Evolutionary conservation across 2,888 invertebrate genomes (phyloP).

Genomic region (Hydraecia micacea): DNA sequence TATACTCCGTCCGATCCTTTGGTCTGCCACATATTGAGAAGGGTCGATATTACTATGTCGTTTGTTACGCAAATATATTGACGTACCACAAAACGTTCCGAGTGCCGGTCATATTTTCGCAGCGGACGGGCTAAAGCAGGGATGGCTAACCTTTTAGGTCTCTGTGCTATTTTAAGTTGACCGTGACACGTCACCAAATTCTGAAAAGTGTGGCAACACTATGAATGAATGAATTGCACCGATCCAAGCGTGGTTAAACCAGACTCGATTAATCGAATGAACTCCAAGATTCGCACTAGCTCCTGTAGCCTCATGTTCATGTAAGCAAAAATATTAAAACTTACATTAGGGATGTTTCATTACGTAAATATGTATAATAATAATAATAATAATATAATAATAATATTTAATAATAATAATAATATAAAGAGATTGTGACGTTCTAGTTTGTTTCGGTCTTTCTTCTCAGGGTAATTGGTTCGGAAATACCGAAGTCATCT

Average conservation of each 20-base stretch:
- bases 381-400: no score
- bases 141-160: slow-evolving; percentile 16
- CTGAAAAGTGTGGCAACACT: background rate
- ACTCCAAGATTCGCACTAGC: no score
- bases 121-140: slow-evolving; percentile 38
- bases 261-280: no score
- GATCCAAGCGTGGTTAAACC: no score
- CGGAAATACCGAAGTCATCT: background rate
- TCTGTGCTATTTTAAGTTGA: slow-evolving; percentile 26
- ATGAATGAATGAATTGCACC: no score
- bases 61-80: slow-evolving; percentile 62
- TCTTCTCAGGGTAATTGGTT: no score
- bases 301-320: no score
- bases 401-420: no score
- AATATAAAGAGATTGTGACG: no score
- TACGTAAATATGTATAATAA: background rate
- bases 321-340: background rate
- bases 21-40: slow-evolving; percentile 63
- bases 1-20: slow-evolving; percentile 44
- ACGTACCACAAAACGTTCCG: slow-evolving; percentile 48
- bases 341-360: background rate
- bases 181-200: background rate
- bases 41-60: slow-evolving; percentile 63
- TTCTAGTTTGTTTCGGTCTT: no score
- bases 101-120: slow-evolving; percentile 60